Evolutionary conservation across 2,888 invertebrate genomes (phyloP).

Genomic region (Acanthosoma haemorrhoidale): DNA sequence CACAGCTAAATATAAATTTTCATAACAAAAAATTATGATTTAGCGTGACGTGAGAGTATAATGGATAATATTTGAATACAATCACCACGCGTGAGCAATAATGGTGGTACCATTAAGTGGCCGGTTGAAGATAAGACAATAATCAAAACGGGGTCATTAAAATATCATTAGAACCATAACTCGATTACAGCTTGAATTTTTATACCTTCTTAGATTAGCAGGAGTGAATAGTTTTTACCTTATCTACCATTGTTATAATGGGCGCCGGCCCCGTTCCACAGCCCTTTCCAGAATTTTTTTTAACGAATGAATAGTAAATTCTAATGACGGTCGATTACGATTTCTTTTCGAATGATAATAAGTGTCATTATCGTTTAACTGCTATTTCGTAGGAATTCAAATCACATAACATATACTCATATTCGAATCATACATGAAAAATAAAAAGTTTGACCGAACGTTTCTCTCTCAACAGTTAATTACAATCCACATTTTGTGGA

Average conservation of each 20-base stretch:
- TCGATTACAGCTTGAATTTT: background rate
- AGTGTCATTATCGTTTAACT: no score
- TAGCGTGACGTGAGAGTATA: no score
- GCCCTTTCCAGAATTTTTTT: background rate
- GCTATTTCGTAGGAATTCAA: no score
- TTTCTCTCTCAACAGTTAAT: no score
- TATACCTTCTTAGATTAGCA: background rate
- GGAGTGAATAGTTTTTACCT: background rate
- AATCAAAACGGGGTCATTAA: slow-evolving; percentile 8
- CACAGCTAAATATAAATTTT: no score
- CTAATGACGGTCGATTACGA: no score
- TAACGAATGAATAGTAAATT: background rate
- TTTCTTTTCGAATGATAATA: no score
- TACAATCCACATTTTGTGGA: no score
- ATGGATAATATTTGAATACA: background rate
- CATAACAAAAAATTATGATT: no score
- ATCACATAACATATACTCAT: no score
- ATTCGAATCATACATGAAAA: no score
- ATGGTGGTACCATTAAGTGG: background rate
- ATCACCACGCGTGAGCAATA: background rate
- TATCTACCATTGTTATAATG: background rate
- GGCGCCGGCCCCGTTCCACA: background rate
- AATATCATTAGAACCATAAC: slow-evolving; percentile 5
- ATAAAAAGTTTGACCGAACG: no score
- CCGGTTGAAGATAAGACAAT: slow-evolving; percentile 10